Base-by-base conservation (phyloP, 2,797 vertebrate genomes). In the Eleutherodactylus coqui region DNA sequence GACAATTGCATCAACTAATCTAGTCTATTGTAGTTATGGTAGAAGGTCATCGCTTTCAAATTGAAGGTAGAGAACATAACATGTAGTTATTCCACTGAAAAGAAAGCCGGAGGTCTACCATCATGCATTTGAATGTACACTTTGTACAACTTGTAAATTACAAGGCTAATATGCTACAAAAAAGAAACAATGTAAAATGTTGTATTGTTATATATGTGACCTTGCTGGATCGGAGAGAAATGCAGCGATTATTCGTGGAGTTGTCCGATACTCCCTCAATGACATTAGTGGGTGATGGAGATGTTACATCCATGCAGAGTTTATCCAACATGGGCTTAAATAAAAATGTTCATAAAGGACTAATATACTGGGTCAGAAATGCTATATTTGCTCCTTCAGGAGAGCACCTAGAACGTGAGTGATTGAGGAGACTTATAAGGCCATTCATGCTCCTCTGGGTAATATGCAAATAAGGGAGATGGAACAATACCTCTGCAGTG, bases 1-100 rank as follows among this genome's bases (percentile, higher is more conserved):
- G 70, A 70, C 47, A 82, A 43, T 29, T 53, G 49, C 16, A 29
- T 41, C 36, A 55, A 72, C 72, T 70, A 82, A 82, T 41, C n/a
- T 41, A 38, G 64, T 82, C 16, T 14, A 14, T 5, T 36, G 19
- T 6, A 51, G 72, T 82, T n/a, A 49, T 70, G 53, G 49, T 72
- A 16, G 47, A 82, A 82, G 80, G 80, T 82, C 32, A 55, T 53
- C 24, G 36, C 32, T 27, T 49, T 27, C 34, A 8, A 51, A 49
- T 24, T 67, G 29, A 81, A 80, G 49, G 58, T n/a, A 27, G 9
- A 82, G 49, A 24, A 69, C 45, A 69, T 36, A 41, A 69, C 2
- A n/a, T 17, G 8, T 45, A 51, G 49, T 49, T 70, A 51, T n/a
- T 82, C 17, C 24, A 41, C 16, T 16, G 4, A 69, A n/a, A 51